These are phyloP conservation scores for Neopipo cinnamomea DNA, from an alignment of 2,113 vertebrate genomes.

Conservation along the genomic window DNA sequence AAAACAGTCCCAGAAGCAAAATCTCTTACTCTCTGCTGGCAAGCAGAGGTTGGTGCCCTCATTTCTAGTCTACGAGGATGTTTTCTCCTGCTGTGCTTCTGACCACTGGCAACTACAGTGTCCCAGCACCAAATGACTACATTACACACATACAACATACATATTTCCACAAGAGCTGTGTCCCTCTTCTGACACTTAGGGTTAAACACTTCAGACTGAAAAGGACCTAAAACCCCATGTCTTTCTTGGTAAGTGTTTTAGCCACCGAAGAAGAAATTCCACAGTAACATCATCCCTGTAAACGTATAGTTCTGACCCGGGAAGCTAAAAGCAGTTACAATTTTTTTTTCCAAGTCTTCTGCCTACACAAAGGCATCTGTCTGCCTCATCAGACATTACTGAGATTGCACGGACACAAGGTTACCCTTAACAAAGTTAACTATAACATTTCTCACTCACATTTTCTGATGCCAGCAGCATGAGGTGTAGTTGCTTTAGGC, in stretches of 20 bases:
- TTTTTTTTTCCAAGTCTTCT: not conserved
- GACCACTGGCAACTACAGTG: not conserved
- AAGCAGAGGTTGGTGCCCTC: not conserved
- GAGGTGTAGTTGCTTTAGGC: not conserved
- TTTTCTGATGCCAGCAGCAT: not conserved
- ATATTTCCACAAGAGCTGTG: not conserved
- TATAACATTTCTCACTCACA: not conserved
- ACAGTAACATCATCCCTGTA: not conserved
- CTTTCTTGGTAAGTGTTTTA: not conserved
- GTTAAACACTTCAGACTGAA: not conserved
- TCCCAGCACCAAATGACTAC: not conserved
- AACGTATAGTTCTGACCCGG: not conserved
- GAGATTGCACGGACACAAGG: not conserved
- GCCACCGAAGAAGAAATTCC: not conserved
- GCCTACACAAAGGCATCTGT: rapidly evolving
- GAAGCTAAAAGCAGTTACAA: not conserved
- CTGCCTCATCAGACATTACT: not conserved
- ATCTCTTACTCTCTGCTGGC: not conserved
- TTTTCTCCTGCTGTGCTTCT: not conserved
- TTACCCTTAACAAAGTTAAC: not conserved
- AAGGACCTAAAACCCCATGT: not conserved
- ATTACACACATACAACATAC: rapidly evolving
- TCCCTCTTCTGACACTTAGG: not conserved
- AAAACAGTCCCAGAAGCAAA: not conserved
- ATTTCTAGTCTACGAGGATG: not conserved